Conservation (phyloP, 2,888 invertebrate species). For the Adineta ricciae region DNA sequence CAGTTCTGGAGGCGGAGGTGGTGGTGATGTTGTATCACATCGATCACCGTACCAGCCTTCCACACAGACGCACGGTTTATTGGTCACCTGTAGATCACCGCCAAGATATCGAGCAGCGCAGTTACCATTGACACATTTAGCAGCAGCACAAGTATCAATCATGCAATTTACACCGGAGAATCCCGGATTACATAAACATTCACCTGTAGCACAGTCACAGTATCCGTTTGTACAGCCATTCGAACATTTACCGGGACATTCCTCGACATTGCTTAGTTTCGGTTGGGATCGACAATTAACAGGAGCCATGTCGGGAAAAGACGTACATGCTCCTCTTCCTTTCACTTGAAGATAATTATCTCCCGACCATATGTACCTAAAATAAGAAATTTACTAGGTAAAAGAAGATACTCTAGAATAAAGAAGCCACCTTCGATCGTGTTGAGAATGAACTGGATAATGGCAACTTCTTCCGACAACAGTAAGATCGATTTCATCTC, state of each 20-base stretch:
- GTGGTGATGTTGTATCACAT: neutral
- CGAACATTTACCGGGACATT: neutral
- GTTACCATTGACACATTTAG: neutral
- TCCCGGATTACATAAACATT: neutral
- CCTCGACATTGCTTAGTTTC: neutral
- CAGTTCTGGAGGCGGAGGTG: neutral
- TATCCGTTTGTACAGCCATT: neutral
- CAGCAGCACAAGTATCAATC: neutral
- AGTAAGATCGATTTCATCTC: neutral
- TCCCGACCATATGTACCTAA: neutral
- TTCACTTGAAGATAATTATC: neutral
- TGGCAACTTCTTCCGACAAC: neutral
- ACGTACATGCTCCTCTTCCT: neutral
- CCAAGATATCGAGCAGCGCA: conserved; percentile 6
- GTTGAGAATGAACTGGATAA: conserved; percentile 1
- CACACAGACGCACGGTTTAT: neutral
- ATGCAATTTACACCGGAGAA: neutral
- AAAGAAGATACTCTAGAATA: neutral
- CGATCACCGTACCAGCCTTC: conserved; percentile 2
- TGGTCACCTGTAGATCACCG: neutral
- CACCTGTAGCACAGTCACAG: neutral
- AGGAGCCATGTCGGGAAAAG: neutral
- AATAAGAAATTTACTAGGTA: neutral
- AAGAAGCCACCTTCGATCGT: neutral
- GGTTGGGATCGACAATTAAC: neutral